Percentiles rank a stretch among this genome's conserved stretches.
These are phyloP conservation scores for Orgyia antiqua DNA, from an alignment of 2,888 invertebrate species.

Conservation along the genomic window DNA sequence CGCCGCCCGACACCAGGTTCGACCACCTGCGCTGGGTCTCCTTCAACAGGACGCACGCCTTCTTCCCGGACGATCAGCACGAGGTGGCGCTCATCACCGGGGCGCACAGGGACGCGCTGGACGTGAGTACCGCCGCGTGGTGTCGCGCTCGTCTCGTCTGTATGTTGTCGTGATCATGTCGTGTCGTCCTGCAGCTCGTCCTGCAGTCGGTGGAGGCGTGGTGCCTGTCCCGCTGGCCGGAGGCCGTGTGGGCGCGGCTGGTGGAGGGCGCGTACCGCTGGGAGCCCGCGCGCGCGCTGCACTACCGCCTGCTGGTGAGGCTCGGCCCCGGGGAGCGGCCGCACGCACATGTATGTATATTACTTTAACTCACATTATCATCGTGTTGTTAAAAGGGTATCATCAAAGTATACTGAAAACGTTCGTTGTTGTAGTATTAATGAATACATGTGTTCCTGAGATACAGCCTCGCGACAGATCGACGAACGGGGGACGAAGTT, in stretches of 20 bases:
- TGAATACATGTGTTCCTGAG: too few relatives aligned
- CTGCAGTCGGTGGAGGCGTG: conserved; percentile 35
- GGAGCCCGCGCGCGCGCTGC: conserved; percentile 49
- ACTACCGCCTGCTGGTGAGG: conserved; percentile 43
- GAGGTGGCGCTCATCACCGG: conserved; percentile 81
- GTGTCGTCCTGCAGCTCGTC: conserved; percentile 32
- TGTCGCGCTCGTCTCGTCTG: not conserved
- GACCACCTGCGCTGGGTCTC: conserved; percentile 92
- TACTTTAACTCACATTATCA: not conserved
- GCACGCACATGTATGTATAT: not conserved
- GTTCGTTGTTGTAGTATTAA: too few relatives aligned
- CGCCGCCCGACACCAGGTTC: conserved; percentile 67
- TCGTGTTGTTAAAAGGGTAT: not conserved
- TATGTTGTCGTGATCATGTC: not conserved
- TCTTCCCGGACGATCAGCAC: conserved; percentile 88
- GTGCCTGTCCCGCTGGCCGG: conserved; percentile 34
- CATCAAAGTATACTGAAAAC: conserved; percentile 2
- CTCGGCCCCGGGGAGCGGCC: not conserved
- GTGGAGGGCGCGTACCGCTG: conserved; percentile 56
- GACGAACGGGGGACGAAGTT: too few relatives aligned
- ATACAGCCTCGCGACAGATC: too few relatives aligned
- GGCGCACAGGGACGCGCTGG: conserved; percentile 83
- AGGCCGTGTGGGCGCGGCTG: conserved; percentile 21
- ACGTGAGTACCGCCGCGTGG: conserved; percentile 54
- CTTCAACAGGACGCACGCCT: conserved; percentile 90